Evolutionary conservation across 2,797 vertebrate species (phyloP).

Genomic region (Cynopterus sphinx): DNA sequence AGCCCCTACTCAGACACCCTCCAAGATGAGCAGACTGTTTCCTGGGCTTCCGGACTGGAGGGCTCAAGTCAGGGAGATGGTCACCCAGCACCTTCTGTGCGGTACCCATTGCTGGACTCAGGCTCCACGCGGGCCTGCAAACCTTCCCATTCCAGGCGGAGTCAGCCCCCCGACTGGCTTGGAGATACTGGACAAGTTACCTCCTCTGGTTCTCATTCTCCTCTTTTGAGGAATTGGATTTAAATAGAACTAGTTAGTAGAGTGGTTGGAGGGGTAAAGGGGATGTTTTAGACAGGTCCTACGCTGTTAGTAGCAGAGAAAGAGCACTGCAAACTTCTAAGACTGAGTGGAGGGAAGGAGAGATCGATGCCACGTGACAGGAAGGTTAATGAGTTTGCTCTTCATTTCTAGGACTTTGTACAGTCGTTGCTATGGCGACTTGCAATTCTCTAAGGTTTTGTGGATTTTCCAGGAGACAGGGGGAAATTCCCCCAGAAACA

Average conservation of each 20-base stretch:
- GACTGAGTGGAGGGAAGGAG: not conserved
- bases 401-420: conserved; percentile 39
- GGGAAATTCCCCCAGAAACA: not conserved
- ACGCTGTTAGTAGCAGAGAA: not conserved
- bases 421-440: not conserved
- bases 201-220: not conserved
- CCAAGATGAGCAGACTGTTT: too few species aligned
- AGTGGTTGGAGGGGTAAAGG: not conserved
- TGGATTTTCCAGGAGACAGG: not conserved
- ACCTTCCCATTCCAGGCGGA: not conserved
- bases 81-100: not conserved
- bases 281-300: not conserved
- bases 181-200: not conserved
- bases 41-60: not conserved
- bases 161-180: not conserved
- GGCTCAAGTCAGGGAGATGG: not conserved
- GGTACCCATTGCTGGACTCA: not conserved
- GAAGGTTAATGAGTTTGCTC: not conserved
- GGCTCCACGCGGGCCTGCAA: not conserved
- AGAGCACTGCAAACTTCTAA: not conserved
- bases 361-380: not conserved
- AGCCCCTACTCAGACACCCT: not conserved
- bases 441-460: not conserved
- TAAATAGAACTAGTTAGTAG: not conserved
- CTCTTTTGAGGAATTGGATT: not conserved